phyloP scores from a whole-genome alignment of 1,140 invertebrate species.

The Apis laboriosa region DNA sequence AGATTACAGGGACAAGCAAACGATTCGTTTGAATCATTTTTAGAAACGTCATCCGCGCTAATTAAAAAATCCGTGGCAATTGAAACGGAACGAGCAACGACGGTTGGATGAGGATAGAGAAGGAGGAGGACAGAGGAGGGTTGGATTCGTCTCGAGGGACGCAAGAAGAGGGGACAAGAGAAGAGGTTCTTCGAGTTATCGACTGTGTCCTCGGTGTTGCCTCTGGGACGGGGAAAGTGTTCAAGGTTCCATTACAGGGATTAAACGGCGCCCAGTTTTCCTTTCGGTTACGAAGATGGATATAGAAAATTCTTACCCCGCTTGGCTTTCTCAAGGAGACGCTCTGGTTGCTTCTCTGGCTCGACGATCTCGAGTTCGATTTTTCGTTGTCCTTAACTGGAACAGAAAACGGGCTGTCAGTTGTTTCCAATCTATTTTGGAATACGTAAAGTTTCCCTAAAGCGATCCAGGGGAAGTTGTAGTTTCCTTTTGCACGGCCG shows the following conservation, averaged over 20 bases:
- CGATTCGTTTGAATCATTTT: neutral
- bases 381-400: constrained; percentile 80
- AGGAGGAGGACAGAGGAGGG: neutral
- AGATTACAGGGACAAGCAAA: neutral
- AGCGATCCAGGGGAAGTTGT: neutral
- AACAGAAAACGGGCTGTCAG: constrained; percentile 39
- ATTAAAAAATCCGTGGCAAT: constrained; percentile 20
- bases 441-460: neutral
- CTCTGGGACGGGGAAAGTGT: neutral
- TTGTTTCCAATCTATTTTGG: neutral
- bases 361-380: constrained; percentile 73
- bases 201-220: neutral
- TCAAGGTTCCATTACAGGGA: constrained; percentile 35
- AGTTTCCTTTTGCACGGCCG: no score
- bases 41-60: neutral
- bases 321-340: constrained; percentile 78
- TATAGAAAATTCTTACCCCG: constrained; percentile 74
- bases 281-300: neutral
- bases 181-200: neutral
- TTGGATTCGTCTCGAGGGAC: neutral
- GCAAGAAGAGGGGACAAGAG: neutral
- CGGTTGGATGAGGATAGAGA: neutral
- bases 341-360: constrained; percentile 76
- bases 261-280: neutral
- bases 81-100: neutral